A percentile compares a stretch with the other conserved stretches of the same genome.
Conservation (phyloP, 2,797 vertebrate genomes). For the Anguilla anguilla region DNA sequence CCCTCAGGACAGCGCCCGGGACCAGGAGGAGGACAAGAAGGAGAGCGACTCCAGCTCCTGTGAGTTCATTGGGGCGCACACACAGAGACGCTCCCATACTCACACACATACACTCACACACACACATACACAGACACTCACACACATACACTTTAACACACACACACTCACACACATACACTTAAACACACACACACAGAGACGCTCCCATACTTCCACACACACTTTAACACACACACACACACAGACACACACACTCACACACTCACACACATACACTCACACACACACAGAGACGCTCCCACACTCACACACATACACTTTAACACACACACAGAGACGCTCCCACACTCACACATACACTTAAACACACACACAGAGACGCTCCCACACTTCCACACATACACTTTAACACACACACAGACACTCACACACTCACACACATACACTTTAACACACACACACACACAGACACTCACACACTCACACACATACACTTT, state of each 20-base stretch:
- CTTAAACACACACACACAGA: background rate
- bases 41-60: slow-evolving; percentile 79
- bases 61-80: slow-evolving; percentile 64
- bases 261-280: background rate
- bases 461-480: background rate
- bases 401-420: background rate
- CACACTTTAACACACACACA: too few relatives aligned
- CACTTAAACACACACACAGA: background rate
- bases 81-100: background rate
- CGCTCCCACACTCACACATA: background rate
- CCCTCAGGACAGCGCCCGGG: slow-evolving; percentile 67
- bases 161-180: background rate
- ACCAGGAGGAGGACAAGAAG: slow-evolving; percentile 79
- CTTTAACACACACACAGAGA: background rate
- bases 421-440: too few relatives aligned
- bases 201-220: too few relatives aligned
- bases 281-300: too few relatives aligned
- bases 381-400: too few relatives aligned
- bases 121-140: background rate
- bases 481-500: too few relatives aligned
- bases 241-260: background rate
- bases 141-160: background rate
- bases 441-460: background rate
- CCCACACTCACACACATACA: too few relatives aligned
- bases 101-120: background rate